Base-by-base conservation (phyloP, 2,797 vertebrate species). In the Simalia tracyae region DNA sequence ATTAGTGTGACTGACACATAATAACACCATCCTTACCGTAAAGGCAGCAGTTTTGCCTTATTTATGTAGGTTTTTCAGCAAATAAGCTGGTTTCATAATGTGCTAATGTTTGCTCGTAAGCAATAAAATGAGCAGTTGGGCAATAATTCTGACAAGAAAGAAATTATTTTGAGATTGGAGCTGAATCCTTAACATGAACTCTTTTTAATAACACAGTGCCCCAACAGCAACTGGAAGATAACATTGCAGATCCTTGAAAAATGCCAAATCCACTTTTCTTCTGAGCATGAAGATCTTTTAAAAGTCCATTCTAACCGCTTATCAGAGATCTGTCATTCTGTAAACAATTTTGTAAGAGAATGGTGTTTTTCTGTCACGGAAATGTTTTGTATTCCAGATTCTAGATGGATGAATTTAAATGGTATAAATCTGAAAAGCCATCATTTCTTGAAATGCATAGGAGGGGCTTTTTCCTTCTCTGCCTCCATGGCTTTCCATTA, bases 61-160 rank as follows among this genome's bases (percentile, higher is more conserved):
- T 94, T 96, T 97, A 93, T 94, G 94, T 91, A 93, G 7, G 2
- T 85, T 96, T 95, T 89, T 19, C 93, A 92, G 86, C 86, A 76
- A 95, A 94, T 93, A 94, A n/a, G 61, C 1, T 72, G 54, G 63
- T 93, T 96, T 96, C 31, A 93, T 93, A 94, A 91, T 22, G 1
- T 92, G 24, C 89, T 93, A 91, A 19, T 93, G 60, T 94, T 95
- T 96, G 15, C 9, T 89, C 87, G 54, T 94, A 95, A 96, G 90
- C 91, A 91, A 68, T 91, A 93, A 96, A 95, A 91, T 14, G n/a
- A 92, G 92, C 90, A 84, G 22, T 93, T 90, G 11, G 92, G 57
- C 26, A 90, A 93, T 94, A 94, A 90, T 2, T 89, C n/a, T 93
- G 92, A 92, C 93, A 95, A 92, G n/a, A n/a, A 95, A 2, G 8